Evolutionary conservation across 2,888 invertebrate genomes (phyloP), one percentile per base, ranked within the genome.

Genomic region (Caenorhabditis zanzibari): DNA sequence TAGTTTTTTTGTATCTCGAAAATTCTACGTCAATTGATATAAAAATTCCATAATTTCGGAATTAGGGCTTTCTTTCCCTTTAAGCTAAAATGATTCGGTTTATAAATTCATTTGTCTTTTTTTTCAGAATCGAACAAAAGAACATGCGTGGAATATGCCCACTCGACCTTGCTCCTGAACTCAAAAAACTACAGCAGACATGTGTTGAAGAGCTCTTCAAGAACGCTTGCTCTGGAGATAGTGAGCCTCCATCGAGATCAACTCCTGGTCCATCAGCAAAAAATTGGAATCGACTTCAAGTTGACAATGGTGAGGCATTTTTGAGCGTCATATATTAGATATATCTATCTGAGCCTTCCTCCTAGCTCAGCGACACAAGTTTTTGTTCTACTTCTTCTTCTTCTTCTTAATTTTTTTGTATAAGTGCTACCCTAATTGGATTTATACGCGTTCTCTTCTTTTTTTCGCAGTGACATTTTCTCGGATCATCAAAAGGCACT

Each of bases 111-210:
- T 63, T 54, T 14, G 2, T 26, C 4, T 63, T 1, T 3, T 2
- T 49, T 83, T 85, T 38, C 81, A 91, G 92, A 81, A 92, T 92
- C 41, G 87, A 89, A 58, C 90, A 90, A 63, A 91, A 91, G 81
- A 94, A 95, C 92, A 92, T 93, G 73, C 91, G 93, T 19, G 94
- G 94, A 14, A 93, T 94, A 44, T 92, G 94, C 41, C 94, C 95
- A 10, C 92, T 93, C 58, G 93, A 94, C 87, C 93, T 94, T 76
- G 93, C 94, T 49, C 94, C 94, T 5, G 93, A 94, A 68, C 91
- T 94, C 54, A 90, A 92, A 32, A 92, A 93, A 28, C 93, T 94
- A 71, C 94, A 94, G 91, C 93, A 93, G 85, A 93, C 93, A 69
- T 92, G 92, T 71, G 89, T 92, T 6, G 92, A 92, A 61, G 89